phyloP scores from a whole-genome alignment of 1,140 invertebrate genomes.

The Hetaerina americana region DNA sequence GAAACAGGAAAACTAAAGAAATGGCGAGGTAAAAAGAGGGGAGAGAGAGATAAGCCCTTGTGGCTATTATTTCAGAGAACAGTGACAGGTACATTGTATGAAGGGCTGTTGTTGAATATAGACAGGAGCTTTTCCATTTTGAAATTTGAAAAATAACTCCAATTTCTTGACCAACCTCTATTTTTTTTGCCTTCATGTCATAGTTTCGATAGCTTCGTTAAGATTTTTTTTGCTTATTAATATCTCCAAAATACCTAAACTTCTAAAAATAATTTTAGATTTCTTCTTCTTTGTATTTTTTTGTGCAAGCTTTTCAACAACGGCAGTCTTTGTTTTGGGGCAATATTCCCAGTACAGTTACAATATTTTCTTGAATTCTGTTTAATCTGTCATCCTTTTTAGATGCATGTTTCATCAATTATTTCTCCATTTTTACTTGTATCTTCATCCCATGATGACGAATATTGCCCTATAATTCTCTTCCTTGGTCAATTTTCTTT shows the following conservation, averaged over 20 bases:
- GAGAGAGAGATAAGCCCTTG: no score
- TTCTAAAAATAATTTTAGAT: conserved; percentile 13
- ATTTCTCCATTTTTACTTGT: conserved; percentile 13
- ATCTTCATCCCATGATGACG: conserved; percentile 15
- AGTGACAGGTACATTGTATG: no score
- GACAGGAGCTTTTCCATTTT: conserved; percentile 14
- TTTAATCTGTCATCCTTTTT: conserved; percentile 14
- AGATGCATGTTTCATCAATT: conserved; percentile 14
- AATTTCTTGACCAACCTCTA: conserved; percentile 11
- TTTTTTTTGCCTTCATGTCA: conserved; percentile 14
- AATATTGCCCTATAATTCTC: conserved; percentile 17
- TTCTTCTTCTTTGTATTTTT: conserved; percentile 10
- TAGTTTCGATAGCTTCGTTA: conserved; percentile 14
- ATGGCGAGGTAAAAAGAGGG: no score
- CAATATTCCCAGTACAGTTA: background rate
- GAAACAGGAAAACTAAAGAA: no score
- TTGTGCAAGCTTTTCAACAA: background rate
- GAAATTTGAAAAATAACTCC: conserved; percentile 13
- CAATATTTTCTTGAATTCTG: conserved; percentile 12
- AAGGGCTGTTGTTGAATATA: no score
- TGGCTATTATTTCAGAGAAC: no score
- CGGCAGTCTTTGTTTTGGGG: background rate
- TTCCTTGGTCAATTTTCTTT: conserved; percentile 9
- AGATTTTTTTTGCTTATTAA: conserved; percentile 18
- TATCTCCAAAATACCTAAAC: conserved; percentile 16